phyloP scores from a whole-genome alignment of 1,140 invertebrate species.

The Microplitis mediator region DNA sequence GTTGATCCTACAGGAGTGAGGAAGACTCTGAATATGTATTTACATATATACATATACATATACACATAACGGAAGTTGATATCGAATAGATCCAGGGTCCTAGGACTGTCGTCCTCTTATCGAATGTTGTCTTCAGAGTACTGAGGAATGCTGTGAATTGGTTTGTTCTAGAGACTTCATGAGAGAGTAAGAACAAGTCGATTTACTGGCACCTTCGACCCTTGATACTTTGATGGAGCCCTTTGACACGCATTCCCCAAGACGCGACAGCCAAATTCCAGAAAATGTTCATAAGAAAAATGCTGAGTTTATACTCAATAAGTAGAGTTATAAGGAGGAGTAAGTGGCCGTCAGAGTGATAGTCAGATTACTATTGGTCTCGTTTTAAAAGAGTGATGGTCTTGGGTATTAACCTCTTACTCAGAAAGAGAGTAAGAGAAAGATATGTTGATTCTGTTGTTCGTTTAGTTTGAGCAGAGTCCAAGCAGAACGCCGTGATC shows the following conservation, averaged over 20 bases:
- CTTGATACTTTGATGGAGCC: slow-evolving; percentile 9
- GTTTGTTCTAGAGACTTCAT: not conserved
- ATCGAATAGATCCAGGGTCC: too few species aligned
- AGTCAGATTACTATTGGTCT: slow-evolving; percentile 22
- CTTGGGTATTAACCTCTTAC: slow-evolving; percentile 3
- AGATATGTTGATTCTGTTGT: not conserved
- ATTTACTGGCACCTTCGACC: slow-evolving; percentile 24
- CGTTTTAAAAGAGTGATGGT: slow-evolving; percentile 25
- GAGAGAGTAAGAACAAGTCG: not conserved
- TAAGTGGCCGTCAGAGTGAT: slow-evolving; percentile 11
- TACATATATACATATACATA: too few species aligned
- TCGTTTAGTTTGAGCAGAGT: too few species aligned
- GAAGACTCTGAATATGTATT: too few species aligned
- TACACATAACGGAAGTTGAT: too few species aligned
- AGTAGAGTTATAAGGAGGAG: not conserved
- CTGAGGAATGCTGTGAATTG: too few species aligned
- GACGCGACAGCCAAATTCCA: too few species aligned
- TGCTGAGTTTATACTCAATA: not conserved
- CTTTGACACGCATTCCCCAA: slow-evolving; percentile 20
- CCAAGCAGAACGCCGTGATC: not conserved
- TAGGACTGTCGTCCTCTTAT: too few species aligned
- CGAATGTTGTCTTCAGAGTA: too few species aligned
- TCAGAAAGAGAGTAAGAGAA: not conserved
- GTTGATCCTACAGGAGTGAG: too few species aligned
- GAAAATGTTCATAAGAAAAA: not conserved